Evolutionary conservation across 1,140 invertebrate genomes (phyloP), one percentile per base, ranked within the genome.

Genomic region (Gonioctena quinquepunctata): DNA sequence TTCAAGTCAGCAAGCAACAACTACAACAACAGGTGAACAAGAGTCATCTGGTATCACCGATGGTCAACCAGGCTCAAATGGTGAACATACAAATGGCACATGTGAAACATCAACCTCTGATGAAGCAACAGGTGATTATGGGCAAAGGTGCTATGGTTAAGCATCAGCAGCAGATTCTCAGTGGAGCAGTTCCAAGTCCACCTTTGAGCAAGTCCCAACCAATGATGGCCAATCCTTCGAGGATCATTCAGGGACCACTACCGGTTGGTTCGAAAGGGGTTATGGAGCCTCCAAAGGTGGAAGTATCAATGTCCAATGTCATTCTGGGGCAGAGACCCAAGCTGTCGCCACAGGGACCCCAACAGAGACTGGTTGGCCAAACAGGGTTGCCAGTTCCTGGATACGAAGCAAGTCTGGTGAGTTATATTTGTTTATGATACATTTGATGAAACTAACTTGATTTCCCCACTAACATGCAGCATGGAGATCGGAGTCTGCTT

Each of bases 381-480:
- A 79, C 85, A 11, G 86, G 85, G 3, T 85, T 90, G 70, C 85
- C 89, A 2, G 84, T 89, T 63, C 83, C 88, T 11, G 82, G 88
- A 13, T 91, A 88, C 67, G 90, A 91, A 73, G 84, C 88, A 7
- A 87, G 87, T 76, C 78, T 93, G 90, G 92, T 94, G 85, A 90
- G 89, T 87, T 76, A 66, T 33, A 60, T 70, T 67, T 71, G 49
- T 60, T 66, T 61, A 62, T 13, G 48, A 26, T 48, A 21, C 11
- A 42, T 66, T 65, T 74, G 21, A 25, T 13, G 50, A 60, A 61
- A 76, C 76, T 71, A 73, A 71, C 69, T 60, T 66, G 67, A 71
- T 69, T 73, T 71, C 26, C 59, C 73, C 61, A 79, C 75, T 80
- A 77, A 79, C 74, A 76, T 66, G 82, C 84, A 87, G 85, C 84